These are phyloP conservation scores for Planococcus citri DNA, from an alignment of 1,140 invertebrate species.

Conservation along the genomic window DNA sequence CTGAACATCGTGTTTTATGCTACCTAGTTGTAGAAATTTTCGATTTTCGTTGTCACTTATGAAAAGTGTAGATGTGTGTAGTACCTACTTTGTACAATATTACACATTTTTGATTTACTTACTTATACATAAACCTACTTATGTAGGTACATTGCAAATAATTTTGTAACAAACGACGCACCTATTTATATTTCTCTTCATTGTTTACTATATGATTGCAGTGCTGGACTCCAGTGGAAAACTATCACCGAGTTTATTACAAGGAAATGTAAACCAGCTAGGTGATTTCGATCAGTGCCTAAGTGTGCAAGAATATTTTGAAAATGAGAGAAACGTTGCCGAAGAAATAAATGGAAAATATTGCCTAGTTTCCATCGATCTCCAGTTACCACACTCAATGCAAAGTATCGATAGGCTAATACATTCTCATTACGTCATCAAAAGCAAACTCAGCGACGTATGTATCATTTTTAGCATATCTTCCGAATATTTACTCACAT, in stretches of 20 bases:
- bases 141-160: no score
- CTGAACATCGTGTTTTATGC: no score
- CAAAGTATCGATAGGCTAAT: slow-evolving; percentile 41
- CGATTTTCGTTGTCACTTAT: no score
- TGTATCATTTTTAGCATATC: slow-evolving; percentile 32
- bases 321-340: slow-evolving; percentile 27
- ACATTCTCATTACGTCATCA: slow-evolving; percentile 48
- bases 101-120: no score
- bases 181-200: no score
- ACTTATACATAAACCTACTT: no score
- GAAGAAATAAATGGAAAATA: slow-evolving; percentile 43
- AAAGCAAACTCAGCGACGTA: slow-evolving; percentile 48
- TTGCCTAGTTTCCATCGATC: slow-evolving; percentile 45
- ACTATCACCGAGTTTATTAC: slow-evolving; percentile 45
- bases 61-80: no score
- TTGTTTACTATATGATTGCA: slow-evolving; percentile 35
- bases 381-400: slow-evolving; percentile 38
- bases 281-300: slow-evolving; percentile 51
- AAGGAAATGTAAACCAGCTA: slow-evolving; percentile 49
- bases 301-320: slow-evolving; percentile 17
- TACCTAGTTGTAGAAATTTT: no score
- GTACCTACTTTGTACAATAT: no score
- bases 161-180: no score
- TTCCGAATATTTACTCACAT: no score
- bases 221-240: slow-evolving; percentile 50